These are phyloP conservation scores for Brenthis hecate DNA, from an alignment of 2,888 invertebrate species.

Conservation along the genomic window DNA sequence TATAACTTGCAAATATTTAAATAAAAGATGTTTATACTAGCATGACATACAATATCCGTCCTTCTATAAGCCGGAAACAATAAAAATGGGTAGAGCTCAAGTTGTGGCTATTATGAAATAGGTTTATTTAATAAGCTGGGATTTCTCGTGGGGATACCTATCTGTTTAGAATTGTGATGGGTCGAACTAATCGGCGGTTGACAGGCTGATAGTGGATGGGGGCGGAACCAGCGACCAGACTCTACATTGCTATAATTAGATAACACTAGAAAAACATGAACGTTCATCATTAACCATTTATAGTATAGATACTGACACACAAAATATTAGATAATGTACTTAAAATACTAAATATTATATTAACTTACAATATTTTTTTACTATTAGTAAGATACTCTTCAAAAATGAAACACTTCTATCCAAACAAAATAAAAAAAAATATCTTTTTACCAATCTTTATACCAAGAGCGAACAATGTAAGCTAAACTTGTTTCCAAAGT, in stretches of 20 bases:
- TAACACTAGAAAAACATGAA: conserved; percentile 11
- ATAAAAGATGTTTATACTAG: too few species aligned
- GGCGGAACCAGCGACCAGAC: conserved; percentile 38
- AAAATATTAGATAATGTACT: background rate
- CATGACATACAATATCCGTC: background rate
- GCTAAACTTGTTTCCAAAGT: conserved; percentile 1
- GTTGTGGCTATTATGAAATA: conserved; percentile 21
- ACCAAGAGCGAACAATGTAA: background rate
- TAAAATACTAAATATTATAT: background rate
- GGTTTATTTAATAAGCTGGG: conserved; percentile 17
- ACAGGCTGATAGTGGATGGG: conserved; percentile 45
- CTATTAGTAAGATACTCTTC: too few species aligned
- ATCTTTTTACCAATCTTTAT: too few species aligned
- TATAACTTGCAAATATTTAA: too few species aligned
- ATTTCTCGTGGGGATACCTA: conserved; percentile 25
- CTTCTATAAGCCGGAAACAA: conserved; percentile 6
- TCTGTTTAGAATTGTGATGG: conserved; percentile 26
- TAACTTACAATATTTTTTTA: background rate
- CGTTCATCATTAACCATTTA: conserved; percentile 8
- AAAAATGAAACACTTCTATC: too few species aligned
- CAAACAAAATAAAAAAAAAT: too few species aligned
- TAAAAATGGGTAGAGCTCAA: conserved; percentile 8
- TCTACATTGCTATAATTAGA: conserved; percentile 22
- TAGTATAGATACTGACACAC: background rate
- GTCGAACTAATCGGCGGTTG: conserved; percentile 47